Conservation (phyloP, 2,888 invertebrate species). For the Diarsia rubi region DNA sequence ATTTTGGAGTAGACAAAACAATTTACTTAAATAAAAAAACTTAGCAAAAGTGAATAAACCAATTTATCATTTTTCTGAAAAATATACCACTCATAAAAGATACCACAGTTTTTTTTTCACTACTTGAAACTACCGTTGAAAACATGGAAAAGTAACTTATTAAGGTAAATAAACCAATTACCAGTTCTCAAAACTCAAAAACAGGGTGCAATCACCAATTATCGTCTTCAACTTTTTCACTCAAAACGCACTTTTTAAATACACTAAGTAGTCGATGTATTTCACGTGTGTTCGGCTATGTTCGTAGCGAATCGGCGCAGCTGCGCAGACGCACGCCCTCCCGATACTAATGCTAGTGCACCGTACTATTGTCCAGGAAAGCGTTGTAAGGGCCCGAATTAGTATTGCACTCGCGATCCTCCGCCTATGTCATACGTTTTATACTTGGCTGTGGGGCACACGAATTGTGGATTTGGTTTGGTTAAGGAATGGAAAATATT, state of each 20-base stretch:
- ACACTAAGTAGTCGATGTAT: conserved; percentile 45
- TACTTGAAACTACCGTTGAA: background rate
- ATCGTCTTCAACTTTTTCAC: conserved; percentile 27
- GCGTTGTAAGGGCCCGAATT: conserved; percentile 80
- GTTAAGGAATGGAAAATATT: conserved; percentile 6
- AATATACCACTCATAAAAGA: conserved; percentile 15
- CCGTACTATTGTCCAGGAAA: conserved; percentile 82
- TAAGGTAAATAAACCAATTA: conserved; percentile 39
- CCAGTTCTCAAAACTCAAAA: conserved; percentile 23
- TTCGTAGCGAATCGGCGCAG: conserved; percentile 65
- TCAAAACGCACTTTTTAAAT: conserved; percentile 56
- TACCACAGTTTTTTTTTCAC: conserved; percentile 24
- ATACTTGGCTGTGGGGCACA: conserved; percentile 49
- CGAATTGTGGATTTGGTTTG: conserved; percentile 47
- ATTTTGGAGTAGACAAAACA: background rate
- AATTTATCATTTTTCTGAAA: background rate
- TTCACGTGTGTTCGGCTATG: conserved; percentile 62
- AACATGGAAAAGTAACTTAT: background rate
- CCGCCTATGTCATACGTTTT: conserved; percentile 57
- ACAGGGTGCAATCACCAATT: conserved; percentile 7
- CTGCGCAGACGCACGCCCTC: conserved; percentile 78
- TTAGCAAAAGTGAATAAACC: conserved; percentile 4
- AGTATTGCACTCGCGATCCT: conserved; percentile 78
- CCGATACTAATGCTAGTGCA: conserved; percentile 81
- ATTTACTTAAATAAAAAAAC: background rate